These are phyloP conservation scores for Icerya purchasi DNA, from an alignment of 2,888 invertebrate genomes.

Conservation along the genomic window DNA sequence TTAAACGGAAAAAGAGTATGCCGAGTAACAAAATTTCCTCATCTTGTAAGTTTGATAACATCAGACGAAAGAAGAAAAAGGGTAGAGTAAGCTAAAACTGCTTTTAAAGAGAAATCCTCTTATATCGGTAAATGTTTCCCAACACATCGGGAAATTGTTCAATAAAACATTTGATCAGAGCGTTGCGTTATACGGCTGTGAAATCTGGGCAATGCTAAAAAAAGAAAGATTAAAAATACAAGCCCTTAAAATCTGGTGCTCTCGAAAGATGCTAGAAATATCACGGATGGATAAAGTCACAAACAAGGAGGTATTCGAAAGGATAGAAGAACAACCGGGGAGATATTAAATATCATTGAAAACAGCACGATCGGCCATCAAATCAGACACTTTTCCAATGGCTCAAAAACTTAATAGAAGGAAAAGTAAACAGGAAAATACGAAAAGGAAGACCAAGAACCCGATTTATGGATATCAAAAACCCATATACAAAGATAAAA, in stretches of 20 bases:
- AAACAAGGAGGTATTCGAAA: background rate
- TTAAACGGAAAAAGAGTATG: too few relatives aligned
- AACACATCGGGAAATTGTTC: background rate
- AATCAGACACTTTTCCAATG: background rate
- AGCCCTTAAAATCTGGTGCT: background rate
- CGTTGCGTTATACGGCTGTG: background rate
- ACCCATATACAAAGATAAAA: background rate
- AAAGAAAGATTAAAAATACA: background rate
- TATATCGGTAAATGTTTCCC: background rate
- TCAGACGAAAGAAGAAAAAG: constrained; percentile 5
- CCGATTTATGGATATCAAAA: background rate
- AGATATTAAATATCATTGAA: background rate
- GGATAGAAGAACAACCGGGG: background rate
- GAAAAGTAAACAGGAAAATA: background rate
- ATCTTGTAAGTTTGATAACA: constrained; percentile 1
- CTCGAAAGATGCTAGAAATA: background rate
- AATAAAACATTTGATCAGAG: background rate
- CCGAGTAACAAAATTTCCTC: too few relatives aligned
- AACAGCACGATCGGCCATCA: background rate
- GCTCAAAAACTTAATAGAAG: background rate
- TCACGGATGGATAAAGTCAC: background rate
- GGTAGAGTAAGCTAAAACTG: background rate
- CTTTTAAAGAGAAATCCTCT: background rate
- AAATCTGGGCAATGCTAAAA: background rate
- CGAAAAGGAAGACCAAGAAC: background rate